phyloP scores from a whole-genome alignment of 2,797 vertebrate genomes.

The Amazona ochrocephala region DNA sequence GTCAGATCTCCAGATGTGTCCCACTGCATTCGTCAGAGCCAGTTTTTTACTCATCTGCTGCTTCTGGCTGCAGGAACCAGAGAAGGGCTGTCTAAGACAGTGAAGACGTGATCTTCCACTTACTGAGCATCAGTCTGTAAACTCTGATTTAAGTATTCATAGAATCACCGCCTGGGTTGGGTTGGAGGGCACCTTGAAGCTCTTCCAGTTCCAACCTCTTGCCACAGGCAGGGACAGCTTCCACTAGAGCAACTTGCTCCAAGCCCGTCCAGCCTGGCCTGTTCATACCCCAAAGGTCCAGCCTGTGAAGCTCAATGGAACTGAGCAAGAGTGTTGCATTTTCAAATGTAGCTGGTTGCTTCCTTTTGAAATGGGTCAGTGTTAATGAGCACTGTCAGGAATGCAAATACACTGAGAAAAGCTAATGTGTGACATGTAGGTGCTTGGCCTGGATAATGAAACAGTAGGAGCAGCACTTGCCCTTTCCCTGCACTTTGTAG shows the following conservation, averaged over 20 bases:
- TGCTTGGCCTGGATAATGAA: neutral
- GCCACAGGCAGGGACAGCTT: neutral
- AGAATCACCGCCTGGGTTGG: neutral
- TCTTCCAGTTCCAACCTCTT: neutral
- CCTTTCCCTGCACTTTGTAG: neutral
- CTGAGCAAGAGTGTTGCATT: neutral
- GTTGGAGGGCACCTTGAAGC: neutral
- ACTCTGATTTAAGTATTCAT: neutral
- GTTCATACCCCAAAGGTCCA: neutral
- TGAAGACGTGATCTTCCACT: neutral
- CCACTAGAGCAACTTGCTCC: neutral
- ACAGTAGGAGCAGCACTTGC: neutral
- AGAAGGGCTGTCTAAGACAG: neutral
- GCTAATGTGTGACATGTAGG: neutral
- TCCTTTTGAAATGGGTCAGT: neutral
- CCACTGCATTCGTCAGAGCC: neutral
- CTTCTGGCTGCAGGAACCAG: neutral
- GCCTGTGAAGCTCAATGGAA: neutral
- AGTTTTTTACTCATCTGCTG: neutral
- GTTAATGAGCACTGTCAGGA: neutral
- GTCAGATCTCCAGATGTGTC: neutral
- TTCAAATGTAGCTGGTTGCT: neutral
- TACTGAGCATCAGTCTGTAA: neutral
- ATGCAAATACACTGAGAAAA: neutral
- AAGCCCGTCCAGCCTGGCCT: neutral